Conservation (phyloP, 2,888 invertebrate genomes). For the Callyntrura sp. region DNA sequence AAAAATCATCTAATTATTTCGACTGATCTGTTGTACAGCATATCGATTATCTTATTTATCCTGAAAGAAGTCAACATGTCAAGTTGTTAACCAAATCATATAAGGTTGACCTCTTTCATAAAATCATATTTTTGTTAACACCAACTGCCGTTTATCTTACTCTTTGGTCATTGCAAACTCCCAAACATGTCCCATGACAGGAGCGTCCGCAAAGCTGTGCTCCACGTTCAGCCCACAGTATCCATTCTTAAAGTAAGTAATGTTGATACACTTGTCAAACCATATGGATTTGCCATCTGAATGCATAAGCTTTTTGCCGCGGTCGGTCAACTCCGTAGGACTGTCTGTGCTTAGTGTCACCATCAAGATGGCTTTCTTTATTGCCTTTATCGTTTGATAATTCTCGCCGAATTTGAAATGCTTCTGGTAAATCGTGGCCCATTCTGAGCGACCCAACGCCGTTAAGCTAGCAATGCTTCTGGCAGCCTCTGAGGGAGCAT, state of each 20-base stretch:
- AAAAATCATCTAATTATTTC: not conserved
- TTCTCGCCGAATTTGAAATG: constrained; percentile 85
- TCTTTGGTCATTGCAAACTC: constrained; percentile 86
- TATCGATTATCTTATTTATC: not conserved
- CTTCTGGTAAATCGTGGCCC: constrained; percentile 85
- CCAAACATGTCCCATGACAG: constrained; percentile 86
- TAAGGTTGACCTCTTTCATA: constrained; percentile 15
- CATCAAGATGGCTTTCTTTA: constrained; percentile 86
- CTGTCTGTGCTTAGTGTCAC: constrained; percentile 85
- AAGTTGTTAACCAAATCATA: constrained; percentile 23
- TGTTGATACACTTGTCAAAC: constrained; percentile 86
- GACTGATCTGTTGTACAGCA: no score
- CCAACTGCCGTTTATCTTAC: constrained; percentile 85
- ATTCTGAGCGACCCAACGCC: constrained; percentile 85
- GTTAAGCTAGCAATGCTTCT: constrained; percentile 85
- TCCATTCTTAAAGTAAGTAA: constrained; percentile 86
- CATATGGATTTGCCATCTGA: constrained; percentile 86
- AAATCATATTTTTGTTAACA: constrained; percentile 9
- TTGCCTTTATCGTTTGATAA: constrained; percentile 85
- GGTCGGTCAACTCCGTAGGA: constrained; percentile 79
- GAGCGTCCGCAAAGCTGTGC: constrained; percentile 86
- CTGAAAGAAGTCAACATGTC: constrained; percentile 37
- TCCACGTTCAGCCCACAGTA: constrained; percentile 86
- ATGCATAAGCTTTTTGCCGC: constrained; percentile 85
- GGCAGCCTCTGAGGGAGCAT: constrained; percentile 84